Base-by-base conservation (phyloP, 2,113 vertebrate genomes). In the Zootoca vivipara region DNA sequence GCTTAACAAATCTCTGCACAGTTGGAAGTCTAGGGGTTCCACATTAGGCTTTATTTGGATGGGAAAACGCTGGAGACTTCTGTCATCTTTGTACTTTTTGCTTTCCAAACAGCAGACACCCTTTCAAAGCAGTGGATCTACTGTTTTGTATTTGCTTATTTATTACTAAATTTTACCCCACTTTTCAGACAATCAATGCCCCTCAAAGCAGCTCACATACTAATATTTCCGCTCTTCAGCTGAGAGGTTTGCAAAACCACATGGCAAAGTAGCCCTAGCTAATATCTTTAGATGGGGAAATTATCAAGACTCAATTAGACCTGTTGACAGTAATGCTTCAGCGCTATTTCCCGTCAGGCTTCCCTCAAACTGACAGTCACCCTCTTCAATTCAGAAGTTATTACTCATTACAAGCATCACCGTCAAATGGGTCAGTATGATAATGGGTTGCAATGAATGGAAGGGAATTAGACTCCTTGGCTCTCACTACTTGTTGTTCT, bases 261-360 rank as follows among this genome's bases (percentile, higher is more conserved):
- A 70, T 62, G 64, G 28, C 16, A 46, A 46, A 78, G 83, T 46
- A 78, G 26, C 12, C 40, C 40, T 33, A 52, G 30, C 16, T 28
- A 78, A 62, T 2, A 35, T 22, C 52, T 46, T 78, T 35, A 72
- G 35, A 70, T 73, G 56, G 85, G 58, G 82, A 87, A 87, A 89
- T 78, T 33, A 64, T 78, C 82, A 75, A 82, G 70, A 24, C 85
- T 77, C 70, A 78, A 70, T 91, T n/a, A 85, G n/a, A 83, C 69
- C 26, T 82, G 35, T 24, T 67, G 87, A 83, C 80, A 93, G 80
- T 30, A 73, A 40, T 84, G 64, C 40, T 78, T 78, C 40, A 78
- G 40, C 56, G 69, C 62, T 72, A 10, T 58, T 72, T 77, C 46
- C 62, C 65, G 58, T 85, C 52, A 83, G 16, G 75, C 26, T 62